A percentile compares a stretch with the other conserved stretches of the same genome.
Evolutionary conservation across 2,113 vertebrate species (phyloP).

Genomic region (Nothoprocta pentlandii): DNA sequence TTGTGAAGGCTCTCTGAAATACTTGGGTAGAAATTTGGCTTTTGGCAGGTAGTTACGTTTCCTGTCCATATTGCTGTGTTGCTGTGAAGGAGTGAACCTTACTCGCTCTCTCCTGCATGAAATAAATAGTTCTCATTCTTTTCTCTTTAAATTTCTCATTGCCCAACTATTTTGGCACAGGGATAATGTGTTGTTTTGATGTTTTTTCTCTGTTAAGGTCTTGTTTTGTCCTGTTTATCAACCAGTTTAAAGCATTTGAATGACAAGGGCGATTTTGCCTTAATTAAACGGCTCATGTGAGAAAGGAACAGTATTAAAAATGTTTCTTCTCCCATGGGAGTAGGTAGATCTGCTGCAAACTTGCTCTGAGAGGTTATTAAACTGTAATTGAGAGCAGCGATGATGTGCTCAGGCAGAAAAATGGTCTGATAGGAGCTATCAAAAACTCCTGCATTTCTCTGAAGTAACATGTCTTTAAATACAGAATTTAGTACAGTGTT

Average conservation of each 20-base stretch:
- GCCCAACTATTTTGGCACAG: neutral
- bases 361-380: neutral
- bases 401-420: neutral
- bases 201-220: neutral
- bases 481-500: neutral
- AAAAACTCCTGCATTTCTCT: neutral
- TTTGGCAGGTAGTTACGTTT: neutral
- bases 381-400: neutral
- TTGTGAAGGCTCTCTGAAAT: neutral
- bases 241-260: neutral
- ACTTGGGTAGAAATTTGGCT: neutral
- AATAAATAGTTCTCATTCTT: neutral
- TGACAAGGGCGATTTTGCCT: neutral
- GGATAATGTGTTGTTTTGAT: neutral
- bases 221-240: neutral
- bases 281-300: neutral
- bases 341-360: rapidly evolving
- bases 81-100: neutral
- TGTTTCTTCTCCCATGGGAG: neutral
- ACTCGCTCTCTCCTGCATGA: neutral
- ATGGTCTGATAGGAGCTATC: neutral
- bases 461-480: neutral
- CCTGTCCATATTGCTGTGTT: neutral
- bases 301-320: neutral
- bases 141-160: neutral